These are phyloP conservation scores for Equus przewalskii DNA, from an alignment of 2,113 vertebrate species.

Conservation along the genomic window DNA sequence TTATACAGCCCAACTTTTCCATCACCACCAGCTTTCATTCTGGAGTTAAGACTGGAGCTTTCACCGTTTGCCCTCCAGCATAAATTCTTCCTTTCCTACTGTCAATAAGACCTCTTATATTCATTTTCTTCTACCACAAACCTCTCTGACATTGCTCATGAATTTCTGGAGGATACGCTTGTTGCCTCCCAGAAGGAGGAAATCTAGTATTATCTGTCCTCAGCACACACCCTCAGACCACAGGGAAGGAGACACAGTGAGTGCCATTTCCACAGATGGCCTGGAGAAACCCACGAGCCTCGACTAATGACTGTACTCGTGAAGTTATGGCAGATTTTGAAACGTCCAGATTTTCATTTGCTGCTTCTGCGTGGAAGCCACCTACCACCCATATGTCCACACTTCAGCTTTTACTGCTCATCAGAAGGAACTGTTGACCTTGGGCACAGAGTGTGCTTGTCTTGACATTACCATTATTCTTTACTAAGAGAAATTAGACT, in stretches of 20 bases:
- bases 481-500: not conserved
- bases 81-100: not conserved
- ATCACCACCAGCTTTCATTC: not conserved
- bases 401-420: not conserved
- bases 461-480: not conserved
- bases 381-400: constrained; percentile 30
- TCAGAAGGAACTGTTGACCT: not conserved
- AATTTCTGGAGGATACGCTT: not conserved
- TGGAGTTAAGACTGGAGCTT: not conserved
- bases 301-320: not conserved
- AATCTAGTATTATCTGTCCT: not conserved
- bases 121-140: not conserved
- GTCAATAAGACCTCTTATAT: not conserved
- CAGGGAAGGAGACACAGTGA: not conserved
- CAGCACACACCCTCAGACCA: not conserved
- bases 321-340: not conserved
- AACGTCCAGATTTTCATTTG: not conserved
- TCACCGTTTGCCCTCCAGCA: not conserved
- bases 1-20: not conserved
- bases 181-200: not conserved
- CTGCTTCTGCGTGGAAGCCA: not conserved
- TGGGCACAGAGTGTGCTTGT: not conserved
- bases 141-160: not conserved
- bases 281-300: not conserved
- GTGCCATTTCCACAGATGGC: constrained; percentile 27